Conservation (phyloP, 1,140 invertebrate species). For the Pomacea maculata region DNA sequence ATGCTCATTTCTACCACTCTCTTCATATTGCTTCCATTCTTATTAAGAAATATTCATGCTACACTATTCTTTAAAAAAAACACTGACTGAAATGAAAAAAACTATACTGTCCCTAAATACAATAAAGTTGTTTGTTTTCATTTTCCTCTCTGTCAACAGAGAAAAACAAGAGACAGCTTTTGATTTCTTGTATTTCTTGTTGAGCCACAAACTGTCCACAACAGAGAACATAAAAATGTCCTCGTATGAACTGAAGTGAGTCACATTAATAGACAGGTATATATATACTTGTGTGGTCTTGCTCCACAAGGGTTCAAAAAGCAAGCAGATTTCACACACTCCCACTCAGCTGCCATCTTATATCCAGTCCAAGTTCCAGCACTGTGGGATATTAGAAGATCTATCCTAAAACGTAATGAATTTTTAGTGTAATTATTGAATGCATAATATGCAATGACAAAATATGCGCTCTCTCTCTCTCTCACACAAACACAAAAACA, state of each 20-base stretch:
- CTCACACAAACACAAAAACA: too few relatives aligned
- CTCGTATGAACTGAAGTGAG: neutral
- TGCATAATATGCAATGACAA: too few relatives aligned
- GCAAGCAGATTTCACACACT: conserved; percentile 12
- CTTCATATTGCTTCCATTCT: too few relatives aligned
- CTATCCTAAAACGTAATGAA: conserved; percentile 15
- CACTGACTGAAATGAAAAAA: neutral
- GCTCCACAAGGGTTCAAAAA: conserved; percentile 19
- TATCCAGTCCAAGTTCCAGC: conserved; percentile 20
- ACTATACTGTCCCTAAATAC: neutral
- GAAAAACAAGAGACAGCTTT: neutral
- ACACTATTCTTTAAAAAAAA: too few relatives aligned
- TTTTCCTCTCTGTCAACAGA: neutral
- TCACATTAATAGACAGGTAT: neutral
- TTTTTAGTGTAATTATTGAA: too few relatives aligned
- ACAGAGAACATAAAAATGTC: neutral
- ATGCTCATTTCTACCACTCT: too few relatives aligned
- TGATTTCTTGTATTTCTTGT: neutral
- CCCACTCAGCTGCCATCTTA: conserved; percentile 18
- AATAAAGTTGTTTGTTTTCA: neutral
- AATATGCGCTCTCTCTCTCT: too few relatives aligned
- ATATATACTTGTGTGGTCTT: conserved; percentile 18
- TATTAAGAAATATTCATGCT: too few relatives aligned
- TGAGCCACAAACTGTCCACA: neutral
- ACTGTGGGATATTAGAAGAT: conserved; percentile 22